Percentiles rank a stretch among this genome's conserved stretches.
Conservation (phyloP, 2,797 vertebrate genomes). For the Simalia tracyae region DNA sequence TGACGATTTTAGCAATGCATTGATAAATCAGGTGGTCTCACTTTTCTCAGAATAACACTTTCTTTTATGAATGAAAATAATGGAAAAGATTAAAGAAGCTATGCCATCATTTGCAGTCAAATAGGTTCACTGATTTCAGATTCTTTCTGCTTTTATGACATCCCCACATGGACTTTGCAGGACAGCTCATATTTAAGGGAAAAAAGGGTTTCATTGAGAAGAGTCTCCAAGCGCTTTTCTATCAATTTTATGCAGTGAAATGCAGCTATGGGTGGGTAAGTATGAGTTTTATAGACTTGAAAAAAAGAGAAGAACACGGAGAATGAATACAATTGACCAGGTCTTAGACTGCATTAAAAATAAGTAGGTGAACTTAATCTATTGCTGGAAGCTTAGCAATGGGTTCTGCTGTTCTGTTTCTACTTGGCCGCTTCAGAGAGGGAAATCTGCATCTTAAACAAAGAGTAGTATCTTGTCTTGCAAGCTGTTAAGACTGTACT, state of each 20-base stretch:
- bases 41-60: not conserved
- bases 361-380: not conserved
- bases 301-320: not conserved
- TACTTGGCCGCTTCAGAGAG: conserved; percentile 38
- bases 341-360: not conserved
- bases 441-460: conserved; percentile 55
- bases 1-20: not conserved
- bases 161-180: conserved; percentile 50
- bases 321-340: not conserved
- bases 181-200: conserved; percentile 15
- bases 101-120: not conserved
- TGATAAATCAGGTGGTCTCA: not conserved
- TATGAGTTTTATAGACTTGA: not conserved
- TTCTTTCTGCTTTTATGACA: not conserved
- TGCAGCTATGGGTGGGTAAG: not conserved
- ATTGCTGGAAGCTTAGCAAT: not conserved
- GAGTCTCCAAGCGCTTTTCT: conserved; percentile 70
- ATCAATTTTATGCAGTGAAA: conserved; percentile 30
- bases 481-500: conserved; percentile 63
- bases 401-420: not conserved
- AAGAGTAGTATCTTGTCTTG: conserved; percentile 61
- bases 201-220: conserved; percentile 57
- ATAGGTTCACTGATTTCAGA: not conserved
- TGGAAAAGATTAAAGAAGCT: not conserved
- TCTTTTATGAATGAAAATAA: not conserved